Base-by-base conservation (phyloP, 2,888 invertebrate species). In the Drosophila cracens region DNA sequence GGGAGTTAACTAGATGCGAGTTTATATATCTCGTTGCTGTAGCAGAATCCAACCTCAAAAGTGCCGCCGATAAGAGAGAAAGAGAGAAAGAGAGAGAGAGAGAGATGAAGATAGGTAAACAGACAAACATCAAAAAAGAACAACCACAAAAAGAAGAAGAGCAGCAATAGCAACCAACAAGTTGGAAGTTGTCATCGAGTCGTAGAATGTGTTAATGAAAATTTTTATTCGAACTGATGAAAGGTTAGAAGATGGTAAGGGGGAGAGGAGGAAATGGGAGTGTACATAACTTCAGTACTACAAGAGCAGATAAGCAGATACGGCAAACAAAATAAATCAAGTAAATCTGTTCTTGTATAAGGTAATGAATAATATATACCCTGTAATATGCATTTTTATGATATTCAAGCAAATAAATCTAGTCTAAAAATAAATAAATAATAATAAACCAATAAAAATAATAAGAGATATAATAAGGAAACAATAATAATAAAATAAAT, bases 261-360 rank as follows among this genome's bases (percentile, higher is more conserved):
- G 33, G 7, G 33, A 36, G 21, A 16, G 21, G 16, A 2, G 52
- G 27, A 27, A 21, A 38, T 6, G 27, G 21, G 29, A 21, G 34
- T 13, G 46, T 34, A 54, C 31, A 61, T 36, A 43, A 43, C 38
- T 40, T 46, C 46, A 25, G 16, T 46, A 61, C 72, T 46, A 51
- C 49, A 76, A 76, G 21, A 13, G 69, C 52, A 70, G 82, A 84
- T 79, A 83, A 81, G 82, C 87, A 25, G 21, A 46, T 61, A 77
- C 58, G 13, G 25, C 46, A 46, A 74, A 71, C 76, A 81, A 76
- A 69, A 65, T 53, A 68, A 68, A 82, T 76, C 40, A 77, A 73
- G 51, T 59, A 27, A 56, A 29, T 16, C 18, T 13, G 51, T 11
- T 18, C 40, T 13, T 4, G 1, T 36, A 10, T 36, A 33, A 13